Base-by-base conservation (phyloP, 2,113 vertebrate genomes). In the Sinocyclocheilus rhinocerous region DNA sequence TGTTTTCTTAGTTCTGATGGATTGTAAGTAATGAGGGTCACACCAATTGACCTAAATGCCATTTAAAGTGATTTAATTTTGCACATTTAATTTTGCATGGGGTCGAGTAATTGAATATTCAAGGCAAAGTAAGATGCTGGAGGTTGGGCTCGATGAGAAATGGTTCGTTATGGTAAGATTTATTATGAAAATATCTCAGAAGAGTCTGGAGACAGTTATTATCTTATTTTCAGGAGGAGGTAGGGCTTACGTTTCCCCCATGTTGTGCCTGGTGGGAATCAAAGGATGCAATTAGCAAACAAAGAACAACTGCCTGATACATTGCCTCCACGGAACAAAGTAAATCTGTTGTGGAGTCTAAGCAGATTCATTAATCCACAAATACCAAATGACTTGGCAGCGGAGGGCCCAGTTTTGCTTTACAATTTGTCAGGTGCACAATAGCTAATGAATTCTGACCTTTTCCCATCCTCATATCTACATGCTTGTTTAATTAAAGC, bases 251-350 rank as follows among this genome's bases (percentile, higher is more conserved):
- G 59, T 86, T 85, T 42, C 65, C 81, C 57, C 39, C 80, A 85
- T 78, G 89, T 80, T 86, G 81, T 61, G 81, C 73, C 69, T 83
- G 72, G 33, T 79, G 81, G 61, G 69, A 88, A 85, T 84, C 86
- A 87, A 84, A 86, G 81, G 79, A 86, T 86, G 86, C 87, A 88
- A 88, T 90, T 88, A 88, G 78, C 81, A 85, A 84, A 85, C 85
- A 86, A 67, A 86, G 82, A 90, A 84, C 84, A 86, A 86, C 81
- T 78, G 76, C 61, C 61, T 90, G 89, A 88, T 86, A 69, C 83
- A 87, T 79, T 76, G 88, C 78, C 84, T 83, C 84, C 20, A 57
- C 39, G 45, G 83, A 82, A 70, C 15, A 79, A 76, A 80, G 88
- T 89, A 84, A 90, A 90, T 89, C 86, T 84, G 84, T 80, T 85